Evolutionary conservation across 1,140 invertebrate genomes (phyloP), one percentile per base, ranked within the genome.

Genomic region (Pinna nobilis): DNA sequence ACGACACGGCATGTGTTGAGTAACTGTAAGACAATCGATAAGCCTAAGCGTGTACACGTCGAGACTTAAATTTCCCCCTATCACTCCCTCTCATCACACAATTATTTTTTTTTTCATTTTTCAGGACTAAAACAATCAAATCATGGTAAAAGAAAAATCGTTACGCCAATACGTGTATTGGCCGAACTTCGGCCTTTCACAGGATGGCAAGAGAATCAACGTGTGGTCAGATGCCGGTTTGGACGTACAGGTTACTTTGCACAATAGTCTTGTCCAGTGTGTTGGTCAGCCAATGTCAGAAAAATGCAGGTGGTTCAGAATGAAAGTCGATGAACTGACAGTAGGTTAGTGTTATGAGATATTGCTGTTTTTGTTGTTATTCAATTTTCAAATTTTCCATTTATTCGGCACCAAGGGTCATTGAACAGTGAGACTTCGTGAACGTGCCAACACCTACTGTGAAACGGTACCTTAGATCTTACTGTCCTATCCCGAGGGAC

Each of bases 301-400:
- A 51, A 66, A 66, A 66, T 66, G 63, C 37, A 28, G 44, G 44
- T 66, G 63, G 63, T 66, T 66, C 30, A 66, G 51, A 51, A 66
- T 66, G 44, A 50, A 50, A 28, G 25, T 66, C 13, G 20, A 66
- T 4, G 32, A 66, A 20, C 44, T 66, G 2, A 30, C 63, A 50
- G 30, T 37, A 63, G 59, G 59, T 63, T 9, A n/a, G 13, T 41
- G 2, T 3, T 23, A 20, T 11, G 32, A n/a, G 18, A 2, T 32
- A 18, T 37, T 7, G 7, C 7, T 44, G 18, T 47, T 47, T 47
- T 47, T 15, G 15, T 18, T 47, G 20, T 47, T 47, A 18, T 47
- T 47, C 44, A 47, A 20, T 47, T 0, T 2, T 20, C 20, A 18
- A 9, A 44, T n/a, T n/a, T n/a, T n/a, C n/a, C n/a, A n/a, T n/a